Percentiles rank a stretch among this genome's conserved stretches.
These are phyloP conservation scores for Drosophila gaucha DNA, from an alignment of 2,888 invertebrate genomes.

Conservation along the genomic window DNA sequence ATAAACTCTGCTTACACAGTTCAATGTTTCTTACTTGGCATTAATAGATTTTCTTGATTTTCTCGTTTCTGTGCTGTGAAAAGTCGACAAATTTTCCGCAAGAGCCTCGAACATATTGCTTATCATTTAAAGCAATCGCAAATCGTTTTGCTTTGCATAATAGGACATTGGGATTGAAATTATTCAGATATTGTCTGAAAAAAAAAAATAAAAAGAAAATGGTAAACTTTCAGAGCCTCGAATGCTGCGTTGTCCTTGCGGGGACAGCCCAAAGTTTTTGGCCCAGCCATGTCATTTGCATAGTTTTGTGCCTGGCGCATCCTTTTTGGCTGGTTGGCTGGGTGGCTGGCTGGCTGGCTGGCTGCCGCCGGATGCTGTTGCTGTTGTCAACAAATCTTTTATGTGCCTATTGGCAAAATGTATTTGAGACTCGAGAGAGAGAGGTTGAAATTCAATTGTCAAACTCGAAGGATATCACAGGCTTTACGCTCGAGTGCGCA, in stretches of 20 bases:
- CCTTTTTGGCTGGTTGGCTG: slow-evolving; percentile 22
- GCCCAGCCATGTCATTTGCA: slow-evolving; percentile 77
- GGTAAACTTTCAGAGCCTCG: slow-evolving; percentile 26
- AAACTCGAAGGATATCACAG: slow-evolving; percentile 73
- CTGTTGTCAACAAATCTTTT: slow-evolving; percentile 78
- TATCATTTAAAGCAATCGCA: slow-evolving; percentile 77
- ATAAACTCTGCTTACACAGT: slow-evolving; percentile 16
- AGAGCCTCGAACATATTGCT: slow-evolving; percentile 62
- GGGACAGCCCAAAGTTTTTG: slow-evolving; percentile 63
- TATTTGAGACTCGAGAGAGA: slow-evolving; percentile 37
- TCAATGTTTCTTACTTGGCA: slow-evolving; percentile 21
- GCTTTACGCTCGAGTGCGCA: slow-evolving; percentile 69
- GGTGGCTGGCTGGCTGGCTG: background rate
- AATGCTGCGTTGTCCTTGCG: slow-evolving; percentile 38
- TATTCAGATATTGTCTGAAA: slow-evolving; percentile 58
- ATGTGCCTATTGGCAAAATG: slow-evolving; percentile 75
- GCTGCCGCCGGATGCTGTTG: slow-evolving; percentile 55
- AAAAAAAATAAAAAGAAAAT: background rate
- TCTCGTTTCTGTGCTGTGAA: background rate
- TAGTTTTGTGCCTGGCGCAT: slow-evolving; percentile 56
- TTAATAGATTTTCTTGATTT: slow-evolving; percentile 8
- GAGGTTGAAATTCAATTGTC: slow-evolving; percentile 72
- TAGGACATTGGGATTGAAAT: slow-evolving; percentile 54
- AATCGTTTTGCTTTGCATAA: slow-evolving; percentile 77
- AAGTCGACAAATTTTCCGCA: slow-evolving; percentile 4